These are phyloP conservation scores for Halcyon malimbica DNA, from an alignment of 2,113 vertebrate species.

Conservation along the genomic window DNA sequence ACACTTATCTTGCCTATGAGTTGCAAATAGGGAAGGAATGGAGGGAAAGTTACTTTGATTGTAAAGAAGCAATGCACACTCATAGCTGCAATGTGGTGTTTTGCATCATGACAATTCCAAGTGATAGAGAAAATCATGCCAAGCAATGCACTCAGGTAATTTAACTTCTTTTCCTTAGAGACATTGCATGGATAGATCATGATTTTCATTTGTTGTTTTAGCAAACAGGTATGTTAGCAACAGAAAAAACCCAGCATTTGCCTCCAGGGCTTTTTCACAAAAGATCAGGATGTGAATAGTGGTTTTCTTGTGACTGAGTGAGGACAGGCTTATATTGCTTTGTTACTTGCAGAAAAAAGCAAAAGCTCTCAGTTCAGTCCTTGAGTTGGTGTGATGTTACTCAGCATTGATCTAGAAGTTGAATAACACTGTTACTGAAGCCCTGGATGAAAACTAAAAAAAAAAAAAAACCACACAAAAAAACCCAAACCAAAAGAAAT, in stretches of 20 bases:
- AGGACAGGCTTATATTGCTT: not conserved
- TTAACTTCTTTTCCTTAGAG: not conserved
- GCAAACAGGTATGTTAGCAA: not conserved
- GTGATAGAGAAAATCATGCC: not conserved
- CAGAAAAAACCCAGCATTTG: not conserved
- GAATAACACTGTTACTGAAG: not conserved
- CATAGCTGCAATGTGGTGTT: not conserved
- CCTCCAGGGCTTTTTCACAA: not conserved
- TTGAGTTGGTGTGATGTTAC: not conserved
- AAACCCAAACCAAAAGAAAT: too few relatives aligned
- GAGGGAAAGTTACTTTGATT: not conserved
- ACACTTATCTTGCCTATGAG: not conserved
- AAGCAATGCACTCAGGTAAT: too few relatives aligned
- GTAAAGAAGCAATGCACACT: not conserved
- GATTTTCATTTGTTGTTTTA: not conserved
- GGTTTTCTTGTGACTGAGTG: not conserved
- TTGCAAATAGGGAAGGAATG: not conserved
- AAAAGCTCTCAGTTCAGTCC: not conserved
- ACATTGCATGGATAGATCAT: accelerated
- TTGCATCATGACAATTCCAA: not conserved
- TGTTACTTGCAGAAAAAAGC: not conserved
- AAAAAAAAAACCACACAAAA: too few relatives aligned
- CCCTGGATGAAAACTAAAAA: not conserved
- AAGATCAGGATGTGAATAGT: not conserved
- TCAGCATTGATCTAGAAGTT: not conserved